Conservation (phyloP, 2,888 invertebrate species). For the Plutella xylostella region DNA sequence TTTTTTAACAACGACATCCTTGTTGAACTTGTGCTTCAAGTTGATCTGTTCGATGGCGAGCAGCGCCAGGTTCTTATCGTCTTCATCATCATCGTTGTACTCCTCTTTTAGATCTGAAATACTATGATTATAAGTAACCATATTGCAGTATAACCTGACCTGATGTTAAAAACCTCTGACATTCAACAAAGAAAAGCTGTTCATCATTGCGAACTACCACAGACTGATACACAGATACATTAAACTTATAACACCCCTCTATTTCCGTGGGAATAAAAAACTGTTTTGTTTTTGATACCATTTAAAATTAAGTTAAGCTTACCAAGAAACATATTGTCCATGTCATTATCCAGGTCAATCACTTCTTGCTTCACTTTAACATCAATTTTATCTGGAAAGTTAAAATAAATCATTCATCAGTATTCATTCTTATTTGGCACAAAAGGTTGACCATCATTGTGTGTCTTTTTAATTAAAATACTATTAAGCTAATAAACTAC, state of each 20-base stretch:
- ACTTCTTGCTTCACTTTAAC: not conserved
- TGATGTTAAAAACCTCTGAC: not conserved
- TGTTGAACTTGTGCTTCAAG: not conserved
- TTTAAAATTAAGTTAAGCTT: not conserved
- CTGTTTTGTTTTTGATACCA: not conserved
- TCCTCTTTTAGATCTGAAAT: not conserved
- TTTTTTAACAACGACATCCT: not conserved
- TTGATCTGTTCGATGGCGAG: not conserved
- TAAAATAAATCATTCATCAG: too few relatives aligned
- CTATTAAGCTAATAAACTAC: too few relatives aligned
- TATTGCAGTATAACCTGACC: not conserved
- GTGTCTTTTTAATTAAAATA: too few relatives aligned
- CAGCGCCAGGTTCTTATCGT: not conserved
- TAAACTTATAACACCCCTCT: too few relatives aligned
- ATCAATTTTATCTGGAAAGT: too few relatives aligned
- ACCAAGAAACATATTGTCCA: not conserved
- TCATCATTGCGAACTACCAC: not conserved
- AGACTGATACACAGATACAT: too few relatives aligned
- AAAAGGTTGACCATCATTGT: too few relatives aligned
- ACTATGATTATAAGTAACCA: not conserved
- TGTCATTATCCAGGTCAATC: not conserved
- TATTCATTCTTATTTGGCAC: too few relatives aligned
- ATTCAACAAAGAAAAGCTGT: not conserved
- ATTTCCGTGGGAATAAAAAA: not conserved
- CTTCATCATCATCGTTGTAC: not conserved